Evolutionary conservation across 2,113 vertebrate species (phyloP), one percentile per base, ranked within the genome.

Genomic region (Todiramphus chloris): DNA sequence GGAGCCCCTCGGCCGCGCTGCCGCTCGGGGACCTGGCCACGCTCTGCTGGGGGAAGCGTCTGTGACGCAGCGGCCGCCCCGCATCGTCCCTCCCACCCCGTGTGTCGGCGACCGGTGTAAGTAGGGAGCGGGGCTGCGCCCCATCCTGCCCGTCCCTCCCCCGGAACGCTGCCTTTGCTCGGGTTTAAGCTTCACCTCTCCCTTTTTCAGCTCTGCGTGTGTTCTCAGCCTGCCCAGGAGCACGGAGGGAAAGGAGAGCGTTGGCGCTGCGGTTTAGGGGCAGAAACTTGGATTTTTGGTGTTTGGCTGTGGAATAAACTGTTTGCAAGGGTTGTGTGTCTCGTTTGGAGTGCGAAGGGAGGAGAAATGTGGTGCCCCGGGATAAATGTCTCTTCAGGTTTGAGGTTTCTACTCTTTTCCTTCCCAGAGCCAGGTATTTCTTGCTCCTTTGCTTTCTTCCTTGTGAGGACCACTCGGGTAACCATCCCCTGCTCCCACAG

Each of bases 21-120:
- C 95, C 93, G 6, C 86, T 98, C 43, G 96, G 58, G 46, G 97
- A 83, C 82, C 69, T 98, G 79, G 97, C 97, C 19, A 91, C 95
- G 24, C 92, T 90, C 63, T 90, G 88, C 43, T 79, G 58, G 7
- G 94, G 96, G 81, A 96, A 95, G 83, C 97, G 33, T 5, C 74
- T n/a, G 13, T 94, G 92, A 95, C 1, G 8, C 17, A 20, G n/a
- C 12, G 2, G 24, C 24, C 0, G 2, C 11, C 14, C 16, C 30
- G 15, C 41, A 4, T 21, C 16, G 6, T 14, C 46, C 46, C 19
- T 20, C 41, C 41, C 28, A 30, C 23, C 11, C 64, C 10, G 6
- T 2, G 1, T 27, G 13, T 66, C 6, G 0, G 89, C 0, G 1
- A 1, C 62, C 3, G 50, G 1, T 6, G 31, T 6, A 44, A n/a